Percentiles rank a stretch among this genome's conserved stretches.
Evolutionary conservation across 2,888 invertebrate genomes (phyloP).

Genomic region (Vesta saturnalis): DNA sequence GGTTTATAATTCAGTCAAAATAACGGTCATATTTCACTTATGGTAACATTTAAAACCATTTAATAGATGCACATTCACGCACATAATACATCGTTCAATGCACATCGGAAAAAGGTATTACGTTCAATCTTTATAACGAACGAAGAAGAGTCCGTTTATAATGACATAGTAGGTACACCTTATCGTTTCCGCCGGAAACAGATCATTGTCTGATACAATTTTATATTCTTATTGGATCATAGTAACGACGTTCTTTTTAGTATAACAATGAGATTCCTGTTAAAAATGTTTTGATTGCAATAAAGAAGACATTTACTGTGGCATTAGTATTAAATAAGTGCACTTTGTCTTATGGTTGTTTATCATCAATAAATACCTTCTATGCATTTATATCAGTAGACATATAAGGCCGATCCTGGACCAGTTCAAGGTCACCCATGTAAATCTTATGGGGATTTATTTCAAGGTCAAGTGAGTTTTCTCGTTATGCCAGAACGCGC

Average conservation of each 20-base stretch:
- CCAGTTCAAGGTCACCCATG: no score
- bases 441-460: no score
- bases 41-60: neutral
- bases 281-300: neutral
- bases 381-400: no score
- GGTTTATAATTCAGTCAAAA: no score
- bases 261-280: constrained; percentile 33
- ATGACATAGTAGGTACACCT: constrained; percentile 52
- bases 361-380: no score
- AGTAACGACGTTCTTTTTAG: constrained; percentile 34
- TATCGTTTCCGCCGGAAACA: constrained; percentile 58
- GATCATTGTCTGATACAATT: constrained; percentile 57
- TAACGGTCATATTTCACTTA: no score
- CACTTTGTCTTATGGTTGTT: no score
- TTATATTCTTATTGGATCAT: constrained; percentile 40
- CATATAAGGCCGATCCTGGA: no score
- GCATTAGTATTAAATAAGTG: no score
- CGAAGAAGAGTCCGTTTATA: constrained; percentile 54
- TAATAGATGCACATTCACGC: constrained; percentile 10
- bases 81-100: constrained; percentile 3
- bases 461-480: no score
- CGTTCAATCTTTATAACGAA: constrained; percentile 27
- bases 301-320: no score
- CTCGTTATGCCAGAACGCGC: no score
- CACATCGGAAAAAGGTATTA: constrained; percentile 18